Evolutionary conservation across 2,113 vertebrate species (phyloP).

Genomic region (Capra hircus): DNA sequence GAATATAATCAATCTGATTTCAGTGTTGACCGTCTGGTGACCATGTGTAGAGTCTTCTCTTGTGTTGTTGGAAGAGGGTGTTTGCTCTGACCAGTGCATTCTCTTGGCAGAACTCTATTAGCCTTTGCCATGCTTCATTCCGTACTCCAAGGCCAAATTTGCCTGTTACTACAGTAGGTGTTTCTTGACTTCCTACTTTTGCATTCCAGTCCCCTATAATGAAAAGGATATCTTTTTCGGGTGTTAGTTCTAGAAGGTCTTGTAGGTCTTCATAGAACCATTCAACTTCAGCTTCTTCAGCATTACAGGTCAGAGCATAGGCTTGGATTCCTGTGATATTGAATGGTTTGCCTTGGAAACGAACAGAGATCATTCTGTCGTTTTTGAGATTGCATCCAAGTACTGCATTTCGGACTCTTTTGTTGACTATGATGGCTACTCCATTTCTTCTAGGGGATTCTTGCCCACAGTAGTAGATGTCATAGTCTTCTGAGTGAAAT

Average conservation of each 20-base stretch:
- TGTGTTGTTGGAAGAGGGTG: background rate
- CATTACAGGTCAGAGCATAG: background rate
- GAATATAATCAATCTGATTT: background rate
- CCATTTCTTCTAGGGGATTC: background rate
- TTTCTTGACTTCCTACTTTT: background rate
- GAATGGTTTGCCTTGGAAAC: background rate
- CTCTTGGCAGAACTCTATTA: background rate
- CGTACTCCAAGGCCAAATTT: background rate
- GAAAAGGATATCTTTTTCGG: background rate
- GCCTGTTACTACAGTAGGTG: background rate
- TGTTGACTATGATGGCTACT: background rate
- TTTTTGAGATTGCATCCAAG: background rate
- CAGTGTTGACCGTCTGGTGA: background rate
- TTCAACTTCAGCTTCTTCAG: background rate
- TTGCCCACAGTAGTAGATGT: background rate
- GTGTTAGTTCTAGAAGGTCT: background rate
- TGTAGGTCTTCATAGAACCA: background rate
- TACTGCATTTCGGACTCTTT: accelerated
- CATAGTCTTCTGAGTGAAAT: background rate
- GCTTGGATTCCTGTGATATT: background rate
- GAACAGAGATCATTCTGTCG: background rate
- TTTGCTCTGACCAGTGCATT: background rate
- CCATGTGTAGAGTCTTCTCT: background rate
- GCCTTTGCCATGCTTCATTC: background rate
- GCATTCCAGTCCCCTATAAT: background rate